Evolutionary conservation across 2,888 invertebrate genomes (phyloP), one percentile per base, ranked within the genome.

Genomic region (Ectemnius cavifrons): DNA sequence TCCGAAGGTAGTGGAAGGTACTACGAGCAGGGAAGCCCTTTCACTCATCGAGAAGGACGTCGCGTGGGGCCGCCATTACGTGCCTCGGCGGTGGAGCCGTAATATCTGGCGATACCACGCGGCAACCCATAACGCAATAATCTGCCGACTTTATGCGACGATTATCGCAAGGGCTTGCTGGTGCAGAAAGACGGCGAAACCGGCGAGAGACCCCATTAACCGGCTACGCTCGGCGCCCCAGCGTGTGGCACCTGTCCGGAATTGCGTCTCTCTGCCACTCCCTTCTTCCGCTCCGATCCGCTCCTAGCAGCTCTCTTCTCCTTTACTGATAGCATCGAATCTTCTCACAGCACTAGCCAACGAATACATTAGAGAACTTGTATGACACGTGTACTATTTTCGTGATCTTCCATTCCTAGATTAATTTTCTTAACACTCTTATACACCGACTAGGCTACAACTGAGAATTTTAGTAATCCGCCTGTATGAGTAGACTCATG

Each of bases 81-180:
- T 78, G 78, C 74, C 70, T 70, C 73, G 79, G 80, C 80, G 84
- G 81, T 82, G 85, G 78, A 82, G 83, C 80, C 83, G 86, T 86
- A 86, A 88, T 86, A 88, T 87, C 85, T 82, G 85, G 84, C 85
- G 84, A 80, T 83, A 74, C 80, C 80, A 83, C 82, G 81, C 77
- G 85, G 82, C 84, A 83, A 82, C 81, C 83, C 83, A 86, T 89
- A 87, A 88, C 85, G 86, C 85, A 87, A 89, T 89, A 89, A 89
- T 86, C 85, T 87, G 84, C 84, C 84, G 85, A 89, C 87, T 89
- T 89, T 89, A 89, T 89, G 86, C 86, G 89, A 86, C 89, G 87
- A 89, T 89, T 89, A 89, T 88, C 87, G 88, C 86, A 84, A 80
- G 80, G 83, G 80, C 78, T 82, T 75, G 76, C 8, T 77, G 81